Conservation (phyloP, 2,797 vertebrate species). For the Sebastes kiyomatsui region DNA sequence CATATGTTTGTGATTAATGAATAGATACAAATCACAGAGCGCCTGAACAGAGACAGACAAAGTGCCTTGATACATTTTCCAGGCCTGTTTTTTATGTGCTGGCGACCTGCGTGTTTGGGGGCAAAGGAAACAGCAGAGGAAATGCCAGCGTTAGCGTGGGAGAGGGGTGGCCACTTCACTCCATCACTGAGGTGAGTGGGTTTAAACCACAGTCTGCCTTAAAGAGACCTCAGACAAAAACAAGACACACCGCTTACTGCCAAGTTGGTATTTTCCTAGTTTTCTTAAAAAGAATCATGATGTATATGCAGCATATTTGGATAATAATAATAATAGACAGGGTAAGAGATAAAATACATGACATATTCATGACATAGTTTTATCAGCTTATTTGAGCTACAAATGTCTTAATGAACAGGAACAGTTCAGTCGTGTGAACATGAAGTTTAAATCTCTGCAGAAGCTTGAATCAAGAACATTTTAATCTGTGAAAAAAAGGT, state of each 20-base stretch:
- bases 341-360: background rate
- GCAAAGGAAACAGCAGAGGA: conserved; percentile 68
- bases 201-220: conserved; percentile 66
- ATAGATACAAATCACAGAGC: conserved; percentile 13
- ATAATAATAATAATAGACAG: background rate
- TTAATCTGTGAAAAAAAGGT: conserved; percentile 20
- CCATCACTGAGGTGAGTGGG: conserved; percentile 66
- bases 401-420: background rate
- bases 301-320: background rate
- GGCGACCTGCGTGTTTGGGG: conserved; percentile 52
- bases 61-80: conserved; percentile 58
- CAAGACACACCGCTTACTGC: background rate
- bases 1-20: conserved; percentile 6
- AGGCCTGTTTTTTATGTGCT: conserved; percentile 56
- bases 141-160: conserved; percentile 66
- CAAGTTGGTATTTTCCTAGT: conserved; percentile 2
- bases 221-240: conserved; percentile 56
- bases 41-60: conserved; percentile 1
- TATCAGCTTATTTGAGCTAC: background rate
- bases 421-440: conserved; percentile 9
- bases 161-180: conserved; percentile 59
- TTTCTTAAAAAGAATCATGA: background rate
- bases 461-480: conserved; percentile 39
- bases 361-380: background rate
- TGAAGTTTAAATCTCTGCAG: conserved; percentile 8